These are phyloP conservation scores for Albula goreensis DNA, from an alignment of 2,113 vertebrate species.

Conservation along the genomic window DNA sequence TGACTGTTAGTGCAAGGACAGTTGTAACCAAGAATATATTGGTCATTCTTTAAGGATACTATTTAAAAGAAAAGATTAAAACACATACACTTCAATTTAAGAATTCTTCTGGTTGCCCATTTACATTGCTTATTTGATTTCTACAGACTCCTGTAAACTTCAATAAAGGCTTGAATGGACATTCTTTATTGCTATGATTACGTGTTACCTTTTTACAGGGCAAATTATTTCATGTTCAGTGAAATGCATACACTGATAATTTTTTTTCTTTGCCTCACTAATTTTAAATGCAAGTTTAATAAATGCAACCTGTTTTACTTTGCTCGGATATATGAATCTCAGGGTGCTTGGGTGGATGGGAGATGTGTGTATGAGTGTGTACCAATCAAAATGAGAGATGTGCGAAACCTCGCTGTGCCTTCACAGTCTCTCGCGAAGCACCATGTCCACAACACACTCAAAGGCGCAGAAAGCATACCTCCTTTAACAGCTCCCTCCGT, in stretches of 20 bases:
- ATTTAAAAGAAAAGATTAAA: conserved; percentile 72
- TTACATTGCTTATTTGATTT: conserved; percentile 86
- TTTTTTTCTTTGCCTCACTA: conserved; percentile 80
- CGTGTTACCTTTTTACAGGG: conserved; percentile 87
- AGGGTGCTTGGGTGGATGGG: conserved; percentile 61
- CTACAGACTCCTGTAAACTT: conserved; percentile 84
- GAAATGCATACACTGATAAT: conserved; percentile 78
- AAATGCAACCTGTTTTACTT: conserved; percentile 87
- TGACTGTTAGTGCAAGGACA: conserved; percentile 83
- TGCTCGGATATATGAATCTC: conserved; percentile 73
- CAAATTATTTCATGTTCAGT: conserved; percentile 67
- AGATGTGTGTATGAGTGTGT: conserved; percentile 33
- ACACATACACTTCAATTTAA: conserved; percentile 71
- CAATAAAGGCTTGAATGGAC: conserved; percentile 89
- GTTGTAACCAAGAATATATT: conserved; percentile 91
- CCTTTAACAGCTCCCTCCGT: conserved; percentile 32
- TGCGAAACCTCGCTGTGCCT: background rate
- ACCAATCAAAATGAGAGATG: conserved; percentile 2
- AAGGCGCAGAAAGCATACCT: conserved; percentile 48
- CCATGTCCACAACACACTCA: conserved; percentile 60
- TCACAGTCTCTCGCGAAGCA: conserved; percentile 34
- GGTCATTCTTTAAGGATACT: conserved; percentile 87
- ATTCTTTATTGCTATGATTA: conserved; percentile 83
- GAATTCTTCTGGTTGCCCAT: conserved; percentile 80
- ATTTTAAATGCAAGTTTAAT: conserved; percentile 80